Conservation (phyloP, 2,888 invertebrate species). For the Agrochola litura region DNA sequence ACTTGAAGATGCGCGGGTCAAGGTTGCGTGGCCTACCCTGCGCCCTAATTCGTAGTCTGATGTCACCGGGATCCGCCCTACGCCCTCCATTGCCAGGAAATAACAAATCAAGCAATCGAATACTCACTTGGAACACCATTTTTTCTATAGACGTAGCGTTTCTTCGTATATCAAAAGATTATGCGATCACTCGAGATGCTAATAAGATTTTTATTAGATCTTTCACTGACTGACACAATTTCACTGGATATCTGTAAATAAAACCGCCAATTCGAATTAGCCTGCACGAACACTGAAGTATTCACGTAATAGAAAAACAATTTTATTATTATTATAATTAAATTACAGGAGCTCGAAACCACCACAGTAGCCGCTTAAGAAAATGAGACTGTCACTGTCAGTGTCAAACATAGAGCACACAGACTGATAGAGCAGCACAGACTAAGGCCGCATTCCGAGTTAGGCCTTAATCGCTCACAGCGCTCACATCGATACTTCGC, state of each 20-base stretch:
- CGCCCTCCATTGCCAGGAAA: slow-evolving; percentile 31
- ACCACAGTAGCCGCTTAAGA: not conserved
- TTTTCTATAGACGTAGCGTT: slow-evolving; percentile 54
- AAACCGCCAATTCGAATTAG: slow-evolving; percentile 18
- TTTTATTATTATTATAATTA: too few relatives aligned
- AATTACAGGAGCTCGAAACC: slow-evolving; percentile 6
- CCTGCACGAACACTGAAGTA: not conserved
- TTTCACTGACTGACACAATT: slow-evolving; percentile 36
- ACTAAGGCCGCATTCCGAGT: not conserved
- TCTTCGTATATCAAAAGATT: slow-evolving; percentile 35
- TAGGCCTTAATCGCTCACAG: too few relatives aligned
- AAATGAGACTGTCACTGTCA: slow-evolving; percentile 21
- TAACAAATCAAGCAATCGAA: slow-evolving; percentile 26
- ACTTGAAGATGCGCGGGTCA: slow-evolving; percentile 33
- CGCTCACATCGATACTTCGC: too few relatives aligned
- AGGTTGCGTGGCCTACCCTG: slow-evolving; percentile 49
- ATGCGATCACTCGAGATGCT: slow-evolving; percentile 23
- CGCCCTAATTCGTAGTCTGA: slow-evolving; percentile 64
- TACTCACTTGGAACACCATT: slow-evolving; percentile 76
- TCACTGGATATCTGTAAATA: slow-evolving; percentile 50
- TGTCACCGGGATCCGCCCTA: slow-evolving; percentile 72
- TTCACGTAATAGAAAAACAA: slow-evolving; percentile 28
- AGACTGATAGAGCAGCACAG: too few relatives aligned
- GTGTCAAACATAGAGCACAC: too few relatives aligned
- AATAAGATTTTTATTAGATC: slow-evolving; percentile 12